Evolutionary conservation across 37 sponge, comb jelly and placozoan genomes (phyloP), one percentile per base, ranked within the genome.

Genomic region (Axinella damicornis): DNA sequence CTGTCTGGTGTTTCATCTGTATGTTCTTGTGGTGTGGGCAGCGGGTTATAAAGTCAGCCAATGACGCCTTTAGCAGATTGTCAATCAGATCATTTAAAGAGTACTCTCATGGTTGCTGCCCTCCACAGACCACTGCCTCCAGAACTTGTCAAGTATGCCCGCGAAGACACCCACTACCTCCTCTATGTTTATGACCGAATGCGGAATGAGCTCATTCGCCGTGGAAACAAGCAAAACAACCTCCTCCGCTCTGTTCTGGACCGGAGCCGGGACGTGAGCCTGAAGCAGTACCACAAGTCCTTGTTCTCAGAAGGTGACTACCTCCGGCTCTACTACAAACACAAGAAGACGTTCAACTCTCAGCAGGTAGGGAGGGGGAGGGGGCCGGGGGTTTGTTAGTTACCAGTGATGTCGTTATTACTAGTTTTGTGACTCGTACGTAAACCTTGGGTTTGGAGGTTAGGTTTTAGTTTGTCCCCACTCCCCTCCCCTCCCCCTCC

Each of bases 161-260:
- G 99, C 11, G 99, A 95, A 40, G 99, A 98, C 91, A 98, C 99
- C 18, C 99, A 98, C 87, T 95, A 96, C 71, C 87, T 98, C 24
- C 87, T 98, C 62, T 98, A 94, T 82, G 82, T 98, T 25, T 98
- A 94, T 61, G 96, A 98, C 69, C 52, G 87, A 24, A 85, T 96
- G 91, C 71, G 87, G 61, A 96, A 95, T 53, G 99, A 98, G 66
- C 87, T 98, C 18, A 80, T 98, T 27, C 65, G 86, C 28, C 80
- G 91, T 28, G 73, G 91, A 20, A 91, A 82, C 60, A 81, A 73
- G 40, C 34, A 74, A 55, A 46, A 64, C 64, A 74, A 88, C 71
- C 76, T 91, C 17, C 66, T 93, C 5, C 30, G 21, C 2, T 61
- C 69, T 0, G 92, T 86, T 15, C 57, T 84, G 56, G 84, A 87